A percentile compares a stretch with the other conserved stretches of the same genome.
Conservation (phyloP, 2,113 vertebrate genomes). For the Ctenomys sociabilis region DNA sequence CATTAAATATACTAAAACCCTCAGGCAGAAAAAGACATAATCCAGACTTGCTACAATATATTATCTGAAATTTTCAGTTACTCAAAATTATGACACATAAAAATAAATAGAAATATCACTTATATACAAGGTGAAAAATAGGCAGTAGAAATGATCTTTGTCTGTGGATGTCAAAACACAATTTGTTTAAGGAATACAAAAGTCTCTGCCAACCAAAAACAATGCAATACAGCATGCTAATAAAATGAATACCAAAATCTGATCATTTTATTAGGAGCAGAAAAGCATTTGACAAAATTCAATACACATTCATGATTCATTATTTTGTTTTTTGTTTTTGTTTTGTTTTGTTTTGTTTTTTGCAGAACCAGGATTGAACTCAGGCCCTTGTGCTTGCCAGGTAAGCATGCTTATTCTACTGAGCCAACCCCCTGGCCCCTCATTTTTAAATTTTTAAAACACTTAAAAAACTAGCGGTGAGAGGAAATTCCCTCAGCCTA, state of each 20-base stretch:
- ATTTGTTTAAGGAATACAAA: neutral
- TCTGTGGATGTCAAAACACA: neutral
- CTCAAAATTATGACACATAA: neutral
- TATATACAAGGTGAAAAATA: neutral
- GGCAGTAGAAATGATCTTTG: neutral
- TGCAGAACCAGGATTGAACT: too few relatives aligned
- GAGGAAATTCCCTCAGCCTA: neutral
- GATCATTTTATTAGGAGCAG: neutral
- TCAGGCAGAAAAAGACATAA: neutral
- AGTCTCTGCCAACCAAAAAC: neutral
- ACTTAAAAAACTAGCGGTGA: neutral
- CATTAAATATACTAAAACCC: slow-evolving; percentile 5
- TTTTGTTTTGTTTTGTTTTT: too few relatives aligned
- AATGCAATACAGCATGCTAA: neutral
- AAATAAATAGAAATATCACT: neutral
- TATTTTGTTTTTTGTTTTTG: too few relatives aligned
- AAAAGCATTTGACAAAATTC: neutral
- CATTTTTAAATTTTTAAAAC: neutral
- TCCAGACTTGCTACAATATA: neutral
- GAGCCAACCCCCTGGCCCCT: too few relatives aligned
- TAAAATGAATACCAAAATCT: neutral
- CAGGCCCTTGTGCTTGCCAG: too few relatives aligned
- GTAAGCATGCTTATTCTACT: too few relatives aligned
- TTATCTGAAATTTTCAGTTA: slow-evolving; percentile 23
- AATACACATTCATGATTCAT: neutral